Evolutionary conservation across 37 sponge, comb jelly and placozoan genomes (phyloP), one percentile per base, ranked within the genome.

Genomic region (Halichondria panicea): DNA sequence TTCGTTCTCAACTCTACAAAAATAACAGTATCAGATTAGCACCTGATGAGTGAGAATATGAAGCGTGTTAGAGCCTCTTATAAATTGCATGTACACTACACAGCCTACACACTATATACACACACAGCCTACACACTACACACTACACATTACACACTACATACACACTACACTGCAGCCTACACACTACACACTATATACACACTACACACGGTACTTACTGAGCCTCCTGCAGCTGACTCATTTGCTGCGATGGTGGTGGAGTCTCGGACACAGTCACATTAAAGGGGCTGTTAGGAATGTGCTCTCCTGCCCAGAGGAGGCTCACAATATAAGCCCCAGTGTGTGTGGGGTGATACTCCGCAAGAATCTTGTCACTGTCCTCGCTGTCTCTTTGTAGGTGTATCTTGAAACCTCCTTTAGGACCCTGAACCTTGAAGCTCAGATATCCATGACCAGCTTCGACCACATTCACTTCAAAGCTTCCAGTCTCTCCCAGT

Each of bases 251-350:
- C n/a, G n/a, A n/a, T n/a, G 1, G 62, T 72, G 28, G 56, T 36
- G 38, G 76, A 15, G 63, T 57, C 45, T 72, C 58, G 35, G 59
- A 39, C 12, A 86, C 33, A 7, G 62, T 72, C 28, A 89, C 76
- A 12, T 48, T 83, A 66, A 89, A 93, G 30, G 94, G 94, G 35
- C 86, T 84, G 48, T 76, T 81, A 19, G 94, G 91, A 41, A 93
- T 41, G 70, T 77, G 84, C n/a, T 63, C 63, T 5, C 87, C 87
- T 0, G 87, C 76, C 94, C 94, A 93, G 39, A 78, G 67, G 44
- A 93, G 32, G 45, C 76, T 59, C 19, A 89, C 66, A 43, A 37
- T 67, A 60, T 93, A 93, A 43, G 63, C 38, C 0, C 93, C 93
- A 4, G 77, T 38, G 37, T 73, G 46, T 6, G 68, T 76, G 28